Evolutionary conservation across 2,888 invertebrate genomes (phyloP), one percentile per base, ranked within the genome.

Genomic region (Hololepta plana): DNA sequence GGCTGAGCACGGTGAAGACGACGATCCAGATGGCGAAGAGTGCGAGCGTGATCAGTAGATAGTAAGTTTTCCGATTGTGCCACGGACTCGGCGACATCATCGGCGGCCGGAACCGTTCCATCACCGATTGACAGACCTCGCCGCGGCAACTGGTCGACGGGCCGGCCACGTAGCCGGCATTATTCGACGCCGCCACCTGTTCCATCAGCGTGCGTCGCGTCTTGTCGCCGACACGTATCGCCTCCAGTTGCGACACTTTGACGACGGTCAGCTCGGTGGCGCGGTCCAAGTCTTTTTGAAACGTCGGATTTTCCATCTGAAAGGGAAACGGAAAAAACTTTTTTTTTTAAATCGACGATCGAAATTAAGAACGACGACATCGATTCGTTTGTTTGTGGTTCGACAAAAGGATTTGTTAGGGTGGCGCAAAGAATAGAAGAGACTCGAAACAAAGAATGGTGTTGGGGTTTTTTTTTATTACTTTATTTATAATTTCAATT

Each of bases 281-380:
- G 21, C 38, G 42, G 27, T 48, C 46, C 21, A 38, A 40, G 29
- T 45, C 47, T 30, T 44, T 40, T 28, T 44, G 43, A 35, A 42
- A 55, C 26, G 46, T 49, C 13, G 50, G 42, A 40, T 50, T 55
- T 26, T 60, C 60, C 60, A 62, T 60, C 62, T 63, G 44, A n/a
- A 50, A 54, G 29, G 14, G 17, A 16, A 21, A 32, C n/a, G n/a
- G n/a, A n/a, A n/a, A n/a, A n/a, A n/a, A n/a, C n/a, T n/a, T n/a
- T n/a, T n/a, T n/a, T n/a, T n/a, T n/a, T n/a, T n/a, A n/a, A n/a
- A n/a, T n/a, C n/a, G n/a, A n/a, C n/a, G n/a, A n/a, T n/a, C n/a
- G n/a, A n/a, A n/a, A n/a, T n/a, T n/a, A n/a, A n/a, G n/a, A n/a
- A n/a, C n/a, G n/a, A n/a, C n/a, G n/a, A n/a, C n/a, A n/a, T n/a